Conservation (phyloP, 2,888 invertebrate genomes). For the Tipula unca region DNA sequence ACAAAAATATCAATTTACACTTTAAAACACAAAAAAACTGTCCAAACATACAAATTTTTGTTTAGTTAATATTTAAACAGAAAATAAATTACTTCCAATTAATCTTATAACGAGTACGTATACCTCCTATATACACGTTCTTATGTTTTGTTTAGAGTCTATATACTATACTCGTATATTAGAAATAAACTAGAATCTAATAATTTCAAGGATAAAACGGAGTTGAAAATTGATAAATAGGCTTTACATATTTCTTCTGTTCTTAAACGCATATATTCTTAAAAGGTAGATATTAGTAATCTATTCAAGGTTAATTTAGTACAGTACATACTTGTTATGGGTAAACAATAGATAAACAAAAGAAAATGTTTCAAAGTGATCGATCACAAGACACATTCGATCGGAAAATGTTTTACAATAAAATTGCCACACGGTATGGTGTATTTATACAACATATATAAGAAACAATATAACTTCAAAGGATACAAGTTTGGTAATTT, state of each 20-base stretch:
- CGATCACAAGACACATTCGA: neutral
- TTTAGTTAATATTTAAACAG: neutral
- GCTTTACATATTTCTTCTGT: neutral
- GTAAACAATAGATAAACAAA: neutral
- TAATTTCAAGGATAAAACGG: neutral
- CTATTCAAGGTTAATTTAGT: neutral
- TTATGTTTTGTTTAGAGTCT: neutral
- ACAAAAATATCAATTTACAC: neutral
- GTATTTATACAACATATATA: too few species aligned
- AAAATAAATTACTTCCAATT: conserved; percentile 8
- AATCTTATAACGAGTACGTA: neutral
- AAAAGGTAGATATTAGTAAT: neutral
- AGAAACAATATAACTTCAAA: neutral
- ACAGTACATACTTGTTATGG: neutral
- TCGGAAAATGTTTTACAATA: neutral
- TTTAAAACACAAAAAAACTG: neutral
- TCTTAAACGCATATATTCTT: too few species aligned
- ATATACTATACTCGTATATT: too few species aligned
- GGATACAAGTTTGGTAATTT: neutral
- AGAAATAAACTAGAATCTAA: neutral
- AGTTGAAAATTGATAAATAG: neutral
- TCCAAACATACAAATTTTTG: neutral
- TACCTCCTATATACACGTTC: neutral
- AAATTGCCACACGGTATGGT: neutral
- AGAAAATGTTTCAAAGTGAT: neutral